A percentile compares a stretch with the other conserved stretches of the same genome.
Evolutionary conservation across 92 coral and sea anemone species (phyloP).

Genomic region (Actinernus sp.): DNA sequence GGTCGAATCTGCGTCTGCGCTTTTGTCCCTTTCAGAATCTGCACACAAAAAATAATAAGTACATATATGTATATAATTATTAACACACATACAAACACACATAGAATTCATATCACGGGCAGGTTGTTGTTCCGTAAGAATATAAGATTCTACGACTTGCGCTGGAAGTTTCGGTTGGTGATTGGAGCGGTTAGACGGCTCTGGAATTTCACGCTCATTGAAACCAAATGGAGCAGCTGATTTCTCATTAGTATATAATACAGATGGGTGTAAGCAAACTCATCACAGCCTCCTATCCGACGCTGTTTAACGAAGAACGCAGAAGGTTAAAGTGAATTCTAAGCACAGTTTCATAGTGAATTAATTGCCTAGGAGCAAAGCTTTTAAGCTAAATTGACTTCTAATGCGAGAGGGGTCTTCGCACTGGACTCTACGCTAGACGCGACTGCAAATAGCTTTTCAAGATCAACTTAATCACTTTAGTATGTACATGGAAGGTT

Average conservation of each 20-base stretch:
- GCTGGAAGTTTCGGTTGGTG: no score
- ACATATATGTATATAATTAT: no score
- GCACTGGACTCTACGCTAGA: constrained; percentile 20
- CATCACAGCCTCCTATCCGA: not conserved
- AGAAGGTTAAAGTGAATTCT: constrained; percentile 35
- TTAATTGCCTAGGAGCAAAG: constrained; percentile 32
- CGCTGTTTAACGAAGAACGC: constrained; percentile 17
- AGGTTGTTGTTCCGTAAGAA: not conserved
- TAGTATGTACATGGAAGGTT: constrained; percentile 16
- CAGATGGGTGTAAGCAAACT: constrained; percentile 26
- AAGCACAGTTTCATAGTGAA: constrained; percentile 45
- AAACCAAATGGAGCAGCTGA: constrained; percentile 37
- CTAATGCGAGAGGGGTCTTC: constrained; percentile 53
- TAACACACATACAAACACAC: not conserved
- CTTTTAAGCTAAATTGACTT: constrained; percentile 60
- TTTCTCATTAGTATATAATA: constrained; percentile 7
- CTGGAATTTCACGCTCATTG: constrained; percentile 24
- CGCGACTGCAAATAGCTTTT: constrained; percentile 33
- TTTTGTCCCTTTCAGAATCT: constrained; percentile 50
- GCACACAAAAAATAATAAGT: constrained; percentile 8
- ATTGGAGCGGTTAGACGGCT: constrained; percentile 4
- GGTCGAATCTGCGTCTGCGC: constrained; percentile 21
- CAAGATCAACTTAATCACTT: constrained; percentile 18
- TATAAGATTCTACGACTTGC: no score
- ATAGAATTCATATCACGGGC: not conserved